phyloP scores from a whole-genome alignment of 2,113 vertebrate genomes.

The Oryzias woworae region DNA sequence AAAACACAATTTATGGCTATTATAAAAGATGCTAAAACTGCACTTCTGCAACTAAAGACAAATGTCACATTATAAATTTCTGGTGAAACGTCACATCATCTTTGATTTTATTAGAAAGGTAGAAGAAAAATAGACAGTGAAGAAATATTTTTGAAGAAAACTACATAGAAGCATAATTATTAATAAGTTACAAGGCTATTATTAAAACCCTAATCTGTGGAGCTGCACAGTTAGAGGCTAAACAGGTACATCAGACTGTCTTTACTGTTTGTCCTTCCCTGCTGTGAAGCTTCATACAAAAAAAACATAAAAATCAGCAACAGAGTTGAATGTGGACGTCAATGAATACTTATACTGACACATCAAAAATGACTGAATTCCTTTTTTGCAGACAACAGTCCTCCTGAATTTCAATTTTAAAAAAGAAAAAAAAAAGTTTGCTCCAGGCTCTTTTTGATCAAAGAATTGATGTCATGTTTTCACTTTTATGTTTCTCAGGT shows the following conservation, averaged over 20 bases:
- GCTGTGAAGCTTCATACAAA: too few relatives aligned
- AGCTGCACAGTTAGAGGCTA: neutral
- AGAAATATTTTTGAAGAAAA: neutral
- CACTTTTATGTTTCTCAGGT: too few relatives aligned
- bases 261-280: neutral
- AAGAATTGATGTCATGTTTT: too few relatives aligned
- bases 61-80: conserved; percentile 38
- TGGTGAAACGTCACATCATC: conserved; percentile 37
- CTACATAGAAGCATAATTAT: neutral
- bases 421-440: too few relatives aligned
- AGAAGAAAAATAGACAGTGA: neutral
- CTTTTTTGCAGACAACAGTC: too few relatives aligned
- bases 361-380: too few relatives aligned
- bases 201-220: neutral
- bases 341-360: too few relatives aligned
- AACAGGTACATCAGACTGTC: neutral
- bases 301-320: too few relatives aligned
- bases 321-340: too few relatives aligned
- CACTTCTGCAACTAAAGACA: conserved; percentile 37
- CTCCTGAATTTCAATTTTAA: too few relatives aligned
- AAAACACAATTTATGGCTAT: conserved; percentile 56
- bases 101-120: conserved; percentile 3
- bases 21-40: conserved; percentile 52
- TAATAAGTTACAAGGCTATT: neutral
- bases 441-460: too few relatives aligned